These are phyloP conservation scores for Sylvilagus bachmani DNA, from an alignment of 2,113 vertebrate genomes.

Conservation along the genomic window DNA sequence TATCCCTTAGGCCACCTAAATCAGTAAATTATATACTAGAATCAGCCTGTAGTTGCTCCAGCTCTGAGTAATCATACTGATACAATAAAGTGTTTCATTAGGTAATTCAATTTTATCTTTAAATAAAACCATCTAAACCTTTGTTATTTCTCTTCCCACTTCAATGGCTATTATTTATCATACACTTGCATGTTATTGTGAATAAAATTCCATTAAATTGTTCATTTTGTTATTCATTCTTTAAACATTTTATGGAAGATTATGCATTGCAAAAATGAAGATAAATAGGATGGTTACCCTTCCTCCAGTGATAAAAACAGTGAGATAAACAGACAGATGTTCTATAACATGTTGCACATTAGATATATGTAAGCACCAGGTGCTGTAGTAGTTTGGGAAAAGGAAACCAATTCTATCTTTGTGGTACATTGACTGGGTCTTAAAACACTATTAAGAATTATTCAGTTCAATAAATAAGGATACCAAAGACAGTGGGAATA, in stretches of 20 bases:
- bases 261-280: neutral
- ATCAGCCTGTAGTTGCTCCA: neutral
- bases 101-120: neutral
- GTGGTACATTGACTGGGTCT: neutral
- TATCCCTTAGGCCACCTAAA: neutral
- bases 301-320: neutral
- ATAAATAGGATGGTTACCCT: neutral
- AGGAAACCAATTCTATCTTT: neutral
- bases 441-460: neutral
- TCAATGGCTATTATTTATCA: neutral
- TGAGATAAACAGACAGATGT: neutral
- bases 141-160: neutral
- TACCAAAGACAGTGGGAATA: neutral
- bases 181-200: neutral
- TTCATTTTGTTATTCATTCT: neutral
- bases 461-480: neutral
- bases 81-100: neutral
- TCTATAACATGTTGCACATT: neutral
- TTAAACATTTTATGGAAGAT: neutral
- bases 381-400: neutral
- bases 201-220: conserved; percentile 4
- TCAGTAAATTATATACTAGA: neutral
- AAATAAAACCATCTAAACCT: neutral
- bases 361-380: neutral
- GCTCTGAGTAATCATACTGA: neutral